Conservation (phyloP, 2,888 invertebrate species). For the Morpho deidamia region DNA sequence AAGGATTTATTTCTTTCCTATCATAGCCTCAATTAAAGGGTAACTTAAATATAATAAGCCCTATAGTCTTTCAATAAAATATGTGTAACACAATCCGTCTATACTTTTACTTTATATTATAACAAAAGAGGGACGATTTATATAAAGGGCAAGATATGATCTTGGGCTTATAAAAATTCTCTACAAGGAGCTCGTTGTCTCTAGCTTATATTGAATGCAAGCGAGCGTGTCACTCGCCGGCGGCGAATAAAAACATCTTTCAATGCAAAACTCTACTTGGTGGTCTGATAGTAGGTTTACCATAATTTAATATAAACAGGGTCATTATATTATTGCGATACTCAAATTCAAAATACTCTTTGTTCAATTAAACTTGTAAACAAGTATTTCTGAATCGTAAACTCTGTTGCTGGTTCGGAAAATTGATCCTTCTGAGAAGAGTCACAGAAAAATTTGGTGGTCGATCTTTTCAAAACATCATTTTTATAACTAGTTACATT, state of each 20-base stretch:
- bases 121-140: constrained; percentile 4
- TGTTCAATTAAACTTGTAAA: too few relatives aligned
- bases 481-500: too few relatives aligned
- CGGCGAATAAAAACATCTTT: constrained; percentile 56
- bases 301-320: background rate
- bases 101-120: too few relatives aligned
- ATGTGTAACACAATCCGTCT: constrained; percentile 4
- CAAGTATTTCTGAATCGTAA: too few relatives aligned
- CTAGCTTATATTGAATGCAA: constrained; percentile 60
- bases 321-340: background rate
- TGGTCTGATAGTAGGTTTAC: constrained; percentile 38
- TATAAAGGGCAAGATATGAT: constrained; percentile 14
- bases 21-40: too few relatives aligned
- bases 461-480: too few relatives aligned
- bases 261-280: constrained; percentile 48
- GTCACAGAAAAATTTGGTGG: too few relatives aligned
- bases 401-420: too few relatives aligned
- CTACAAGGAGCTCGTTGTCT: constrained; percentile 39
- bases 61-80: background rate
- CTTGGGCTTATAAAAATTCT: constrained; percentile 17
- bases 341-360: too few relatives aligned
- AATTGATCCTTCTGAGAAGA: too few relatives aligned
- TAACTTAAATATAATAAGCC: background rate
- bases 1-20: too few relatives aligned
- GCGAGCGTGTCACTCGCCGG: constrained; percentile 40